Percentiles rank a stretch among this genome's conserved stretches.
phyloP scores from a whole-genome alignment of 1,140 invertebrate species.

The Drosophila fuyamai region DNA sequence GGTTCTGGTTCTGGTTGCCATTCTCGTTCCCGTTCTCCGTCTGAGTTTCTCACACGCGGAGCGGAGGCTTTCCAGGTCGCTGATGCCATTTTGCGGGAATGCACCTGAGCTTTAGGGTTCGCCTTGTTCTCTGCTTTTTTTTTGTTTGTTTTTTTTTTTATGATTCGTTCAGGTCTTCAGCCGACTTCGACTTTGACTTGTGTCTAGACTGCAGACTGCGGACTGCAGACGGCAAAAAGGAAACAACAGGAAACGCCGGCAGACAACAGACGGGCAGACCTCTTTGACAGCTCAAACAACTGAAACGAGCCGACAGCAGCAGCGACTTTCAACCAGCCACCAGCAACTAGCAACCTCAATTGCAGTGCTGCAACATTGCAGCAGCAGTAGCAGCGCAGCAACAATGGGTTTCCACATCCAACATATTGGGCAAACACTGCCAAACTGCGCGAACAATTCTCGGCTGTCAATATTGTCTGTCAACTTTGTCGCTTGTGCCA shows the following conservation, averaged over 20 bases:
- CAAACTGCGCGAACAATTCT: slow-evolving; percentile 77
- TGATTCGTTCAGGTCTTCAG: slow-evolving; percentile 34
- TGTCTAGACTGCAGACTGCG: slow-evolving; percentile 72
- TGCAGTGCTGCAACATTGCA: slow-evolving; percentile 59
- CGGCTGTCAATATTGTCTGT: slow-evolving; percentile 80
- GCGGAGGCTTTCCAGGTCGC: slow-evolving; percentile 42
- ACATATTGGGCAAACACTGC: slow-evolving; percentile 69
- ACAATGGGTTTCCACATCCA: slow-evolving; percentile 23
- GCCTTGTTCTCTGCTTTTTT: slow-evolving; percentile 19
- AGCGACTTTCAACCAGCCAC: slow-evolving; percentile 40
- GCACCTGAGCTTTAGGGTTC: slow-evolving; percentile 61
- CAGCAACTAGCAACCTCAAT: slow-evolving; percentile 35
- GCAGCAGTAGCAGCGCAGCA: slow-evolving; percentile 8
- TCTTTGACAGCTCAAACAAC: slow-evolving; percentile 77
- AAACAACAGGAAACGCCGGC: slow-evolving; percentile 75
- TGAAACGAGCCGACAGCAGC: slow-evolving; percentile 58
- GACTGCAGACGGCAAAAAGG: slow-evolving; percentile 69
- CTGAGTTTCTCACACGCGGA: slow-evolving; percentile 31
- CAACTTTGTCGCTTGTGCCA: slow-evolving; percentile 29
- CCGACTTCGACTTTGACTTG: slow-evolving; percentile 65
- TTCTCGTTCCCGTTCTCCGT: slow-evolving; percentile 8
- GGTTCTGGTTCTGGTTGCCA: slow-evolving; percentile 6
- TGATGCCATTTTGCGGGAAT: slow-evolving; percentile 42
- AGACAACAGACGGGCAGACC: slow-evolving; percentile 66
- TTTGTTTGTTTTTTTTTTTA: slow-evolving; percentile 10